phyloP scores from a whole-genome alignment of 2,797 vertebrate genomes.

The Sebastes steindachneri region DNA sequence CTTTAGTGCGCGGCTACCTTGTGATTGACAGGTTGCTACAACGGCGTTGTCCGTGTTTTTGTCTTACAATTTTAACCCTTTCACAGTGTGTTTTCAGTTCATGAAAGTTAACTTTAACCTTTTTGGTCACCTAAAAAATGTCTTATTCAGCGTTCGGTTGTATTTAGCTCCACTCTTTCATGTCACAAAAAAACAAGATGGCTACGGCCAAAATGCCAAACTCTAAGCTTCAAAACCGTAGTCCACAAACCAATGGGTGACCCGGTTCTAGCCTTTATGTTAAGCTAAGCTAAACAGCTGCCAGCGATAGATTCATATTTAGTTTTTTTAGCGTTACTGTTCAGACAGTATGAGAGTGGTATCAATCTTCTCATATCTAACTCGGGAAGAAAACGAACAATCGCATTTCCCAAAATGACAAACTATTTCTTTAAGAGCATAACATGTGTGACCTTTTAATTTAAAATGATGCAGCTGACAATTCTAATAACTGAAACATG shows the following conservation, averaged over 20 bases:
- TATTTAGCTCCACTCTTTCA: fast-evolving
- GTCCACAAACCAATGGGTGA: not conserved
- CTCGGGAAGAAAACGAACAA: not conserved
- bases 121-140: too few relatives aligned
- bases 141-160: too few relatives aligned
- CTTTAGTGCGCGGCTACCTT: too few relatives aligned
- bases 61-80: too few relatives aligned
- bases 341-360: not conserved
- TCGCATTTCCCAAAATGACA: not conserved
- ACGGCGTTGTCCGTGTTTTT: too few relatives aligned
- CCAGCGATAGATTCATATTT: not conserved
- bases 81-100: too few relatives aligned
- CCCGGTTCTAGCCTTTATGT: not conserved
- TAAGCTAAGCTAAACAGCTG: not conserved
- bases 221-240: too few relatives aligned
- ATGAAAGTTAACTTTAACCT: too few relatives aligned
- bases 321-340: not conserved
- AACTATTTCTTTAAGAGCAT: not conserved
- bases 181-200: too few relatives aligned
- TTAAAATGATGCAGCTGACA: not conserved
- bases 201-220: too few relatives aligned
- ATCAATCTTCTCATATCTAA: not conserved
- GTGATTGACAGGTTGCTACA: fast-evolving
- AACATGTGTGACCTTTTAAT: not conserved
- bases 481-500: not conserved